A percentile compares a stretch with the other conserved stretches of the same genome.
These are phyloP conservation scores for Hecatera dysodea DNA, from an alignment of 2,888 invertebrate genomes.

Conservation along the genomic window DNA sequence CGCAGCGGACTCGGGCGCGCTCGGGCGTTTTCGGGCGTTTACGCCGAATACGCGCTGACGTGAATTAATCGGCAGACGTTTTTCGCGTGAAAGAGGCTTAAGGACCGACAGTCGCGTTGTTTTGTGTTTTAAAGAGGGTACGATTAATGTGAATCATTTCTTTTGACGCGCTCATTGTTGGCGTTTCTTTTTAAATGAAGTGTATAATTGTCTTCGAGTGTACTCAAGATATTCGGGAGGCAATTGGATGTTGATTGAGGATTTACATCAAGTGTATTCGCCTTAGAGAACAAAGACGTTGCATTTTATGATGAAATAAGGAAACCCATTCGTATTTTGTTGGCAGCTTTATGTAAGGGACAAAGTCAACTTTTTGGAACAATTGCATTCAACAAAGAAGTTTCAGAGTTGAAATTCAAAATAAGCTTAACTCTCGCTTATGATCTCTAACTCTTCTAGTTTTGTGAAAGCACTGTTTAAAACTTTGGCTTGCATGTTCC, in stretches of 20 bases:
- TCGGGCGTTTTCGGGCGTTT: slow-evolving; percentile 63
- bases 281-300: slow-evolving; percentile 43
- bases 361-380: slow-evolving; percentile 19
- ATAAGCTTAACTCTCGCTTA: neutral
- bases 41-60: slow-evolving; percentile 69
- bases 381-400: neutral
- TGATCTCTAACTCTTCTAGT: neutral
- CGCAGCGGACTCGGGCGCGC: slow-evolving; percentile 66
- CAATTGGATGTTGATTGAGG: slow-evolving; percentile 57
- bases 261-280: slow-evolving; percentile 49
- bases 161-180: slow-evolving; percentile 73
- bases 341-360: slow-evolving; percentile 1
- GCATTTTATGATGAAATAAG: slow-evolving; percentile 50
- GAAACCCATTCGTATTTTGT: slow-evolving; percentile 44
- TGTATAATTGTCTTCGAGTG: slow-evolving; percentile 68
- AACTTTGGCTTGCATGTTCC: neutral
- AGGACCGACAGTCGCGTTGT: slow-evolving; percentile 76
- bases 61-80: slow-evolving; percentile 83
- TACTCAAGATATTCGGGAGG: slow-evolving; percentile 61
- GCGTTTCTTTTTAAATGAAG: slow-evolving; percentile 69
- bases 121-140: slow-evolving; percentile 79
- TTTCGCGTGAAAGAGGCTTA: slow-evolving; percentile 72
- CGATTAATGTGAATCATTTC: slow-evolving; percentile 80
- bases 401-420: neutral
- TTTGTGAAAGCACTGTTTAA: neutral